phyloP scores from a whole-genome alignment of 2,797 vertebrate genomes.

The Naso thynnoides region DNA sequence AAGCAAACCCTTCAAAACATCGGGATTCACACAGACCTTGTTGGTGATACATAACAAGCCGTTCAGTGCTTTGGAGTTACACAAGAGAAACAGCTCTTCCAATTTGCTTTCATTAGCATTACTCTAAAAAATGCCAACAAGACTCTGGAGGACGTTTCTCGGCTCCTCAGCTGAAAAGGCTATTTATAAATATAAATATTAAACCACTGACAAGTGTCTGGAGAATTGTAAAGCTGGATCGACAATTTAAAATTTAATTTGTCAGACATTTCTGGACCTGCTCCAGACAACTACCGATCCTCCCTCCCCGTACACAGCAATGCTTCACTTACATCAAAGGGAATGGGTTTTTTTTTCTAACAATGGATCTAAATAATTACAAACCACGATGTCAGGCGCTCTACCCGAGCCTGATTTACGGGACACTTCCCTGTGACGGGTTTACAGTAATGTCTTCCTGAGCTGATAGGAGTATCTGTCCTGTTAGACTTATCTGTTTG shows the following conservation, averaged over 20 bases:
- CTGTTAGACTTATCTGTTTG: slow-evolving; percentile 57
- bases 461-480: slow-evolving; percentile 36
- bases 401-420: slow-evolving; percentile 1
- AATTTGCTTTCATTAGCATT: slow-evolving; percentile 52
- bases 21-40: background rate
- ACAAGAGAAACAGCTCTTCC: slow-evolving; percentile 27
- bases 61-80: slow-evolving; percentile 21
- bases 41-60: slow-evolving; percentile 27
- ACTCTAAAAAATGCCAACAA: slow-evolving; percentile 36
- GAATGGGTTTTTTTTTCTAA: background rate
- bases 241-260: slow-evolving; percentile 48
- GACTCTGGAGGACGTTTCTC: slow-evolving; percentile 51
- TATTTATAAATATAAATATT: slow-evolving; percentile 71
- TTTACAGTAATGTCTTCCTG: slow-evolving; percentile 21
- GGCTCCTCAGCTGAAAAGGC: slow-evolving; percentile 31
- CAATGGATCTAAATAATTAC: slow-evolving; percentile 33
- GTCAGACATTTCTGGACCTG: slow-evolving; percentile 29
- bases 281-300: slow-evolving; percentile 15
- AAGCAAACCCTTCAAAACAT: background rate
- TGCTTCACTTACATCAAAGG: slow-evolving; percentile 4
- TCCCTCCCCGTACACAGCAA: background rate
- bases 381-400: slow-evolving; percentile 23
- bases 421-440: slow-evolving; percentile 27
- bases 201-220: slow-evolving; percentile 53
- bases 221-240: slow-evolving; percentile 40